phyloP scores from a whole-genome alignment of 2,113 vertebrate species.

The Sakesphorus luctuosus region DNA sequence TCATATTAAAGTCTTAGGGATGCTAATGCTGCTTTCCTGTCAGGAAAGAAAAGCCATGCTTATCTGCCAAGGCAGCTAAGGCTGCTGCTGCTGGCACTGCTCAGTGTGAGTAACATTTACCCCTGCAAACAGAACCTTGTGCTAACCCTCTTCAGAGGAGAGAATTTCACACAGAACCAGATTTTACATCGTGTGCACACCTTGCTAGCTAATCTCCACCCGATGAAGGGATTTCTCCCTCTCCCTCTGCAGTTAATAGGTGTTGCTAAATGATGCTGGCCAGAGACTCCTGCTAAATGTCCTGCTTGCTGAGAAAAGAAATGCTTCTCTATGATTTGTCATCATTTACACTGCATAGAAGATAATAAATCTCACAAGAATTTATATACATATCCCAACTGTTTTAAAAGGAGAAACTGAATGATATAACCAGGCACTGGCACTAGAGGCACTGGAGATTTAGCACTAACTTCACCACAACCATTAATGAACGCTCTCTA shows the following conservation, averaged over 20 bases:
- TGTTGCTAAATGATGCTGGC: not conserved
- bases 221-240: not conserved
- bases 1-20: not conserved
- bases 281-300: not conserved
- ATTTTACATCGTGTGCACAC: not conserved
- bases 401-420: not conserved
- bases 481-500: not conserved
- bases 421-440: not conserved
- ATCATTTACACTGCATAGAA: not conserved
- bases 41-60: not conserved
- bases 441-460: not conserved
- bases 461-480: not conserved
- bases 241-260: not conserved
- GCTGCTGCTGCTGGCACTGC: not conserved
- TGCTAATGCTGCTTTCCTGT: not conserved
- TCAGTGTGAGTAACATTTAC: not conserved
- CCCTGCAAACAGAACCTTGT: not conserved
- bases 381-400: not conserved
- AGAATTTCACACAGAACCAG: not conserved
- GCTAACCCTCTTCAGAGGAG: not conserved
- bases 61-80: slow-evolving; percentile 13
- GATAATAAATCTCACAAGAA: not conserved
- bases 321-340: not conserved
- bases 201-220: not conserved
- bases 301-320: not conserved